Conservation (phyloP, 2,888 invertebrate species). For the Biston betularia region DNA sequence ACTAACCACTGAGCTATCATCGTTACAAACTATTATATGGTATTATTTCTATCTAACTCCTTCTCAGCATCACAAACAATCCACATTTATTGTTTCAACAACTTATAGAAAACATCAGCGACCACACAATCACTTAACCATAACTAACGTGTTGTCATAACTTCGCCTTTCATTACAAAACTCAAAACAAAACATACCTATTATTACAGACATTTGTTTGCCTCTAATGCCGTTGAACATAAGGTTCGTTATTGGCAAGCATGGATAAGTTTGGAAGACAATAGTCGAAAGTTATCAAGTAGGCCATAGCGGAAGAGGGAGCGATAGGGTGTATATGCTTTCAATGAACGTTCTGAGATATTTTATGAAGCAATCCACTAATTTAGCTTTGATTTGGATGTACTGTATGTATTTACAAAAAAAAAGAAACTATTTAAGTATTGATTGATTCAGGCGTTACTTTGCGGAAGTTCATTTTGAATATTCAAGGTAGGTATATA, state of each 20-base stretch:
- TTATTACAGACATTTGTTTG: slow-evolving; percentile 23
- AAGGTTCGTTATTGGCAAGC: slow-evolving; percentile 36
- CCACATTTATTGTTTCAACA: slow-evolving; percentile 13
- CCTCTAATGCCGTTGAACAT: slow-evolving; percentile 30
- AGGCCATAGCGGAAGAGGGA: slow-evolving; percentile 31
- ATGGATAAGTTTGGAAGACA: slow-evolving; percentile 42
- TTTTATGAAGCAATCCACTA: background rate
- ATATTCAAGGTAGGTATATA: too few species aligned
- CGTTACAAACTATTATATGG: too few species aligned
- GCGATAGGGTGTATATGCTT: slow-evolving; percentile 8
- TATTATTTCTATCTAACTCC: too few species aligned
- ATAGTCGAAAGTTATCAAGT: slow-evolving; percentile 42
- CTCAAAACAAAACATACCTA: slow-evolving; percentile 32
- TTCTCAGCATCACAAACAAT: background rate
- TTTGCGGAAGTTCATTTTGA: too few species aligned
- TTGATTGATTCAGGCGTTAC: too few species aligned
- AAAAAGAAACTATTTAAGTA: too few species aligned
- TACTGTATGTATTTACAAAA: too few species aligned
- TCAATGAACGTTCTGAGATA: background rate
- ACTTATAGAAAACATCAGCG: slow-evolving; percentile 8
- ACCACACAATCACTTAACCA: slow-evolving; percentile 23
- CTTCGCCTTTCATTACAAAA: slow-evolving; percentile 38
- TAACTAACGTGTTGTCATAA: slow-evolving; percentile 33
- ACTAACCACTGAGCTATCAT: too few species aligned
- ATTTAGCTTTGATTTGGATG: too few species aligned